Base-by-base conservation (phyloP, 2,113 vertebrate species). In the Pluvianellus socialis region DNA sequence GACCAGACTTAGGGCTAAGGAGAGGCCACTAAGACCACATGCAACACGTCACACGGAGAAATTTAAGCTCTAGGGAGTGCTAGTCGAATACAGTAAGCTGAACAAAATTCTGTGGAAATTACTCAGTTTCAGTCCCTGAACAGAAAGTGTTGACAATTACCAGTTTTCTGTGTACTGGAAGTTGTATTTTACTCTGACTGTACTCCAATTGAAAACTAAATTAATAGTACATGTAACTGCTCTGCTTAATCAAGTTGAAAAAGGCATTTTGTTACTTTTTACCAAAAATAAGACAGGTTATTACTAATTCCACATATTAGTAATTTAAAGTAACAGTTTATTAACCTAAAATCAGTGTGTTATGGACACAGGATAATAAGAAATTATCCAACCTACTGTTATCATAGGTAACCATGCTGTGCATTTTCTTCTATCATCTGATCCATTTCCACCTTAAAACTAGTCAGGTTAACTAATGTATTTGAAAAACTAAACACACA, bases 1-100 rank as follows among this genome's bases (percentile, higher is more conserved):
- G 96, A 94, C 95, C 95, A 96, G 52, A 87, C 52, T 84, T 61
- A 85, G 49, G 65, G 79, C 49, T 75, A 65, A 79, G 49, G 74
- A 61, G 28, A 92, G 86, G 52, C 72, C 76, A 52, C 79, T 61
- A 79, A 70, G 56, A 86, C 58, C 67, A 86, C 72, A 92, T 76
- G 62, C 59, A 92, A 61, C 23, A 55, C 44, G 59, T 27, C 40
- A 50, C 7, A 49, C 0, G 0, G 24, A 68, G 19, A 91, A 80
- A 80, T 71, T 67, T 67, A 90, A 61, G n/a, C 38, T 65, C 59
- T 44, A 67, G 11, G 14, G 94, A 87, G 19, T 56, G 14, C 19
- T 52, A 30, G 15, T 20, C 9, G 7, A 24, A 49, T 68, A 84
- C n/a, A 84, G 56, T 47, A 52, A 93, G 7, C 7, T n/a, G 26